Conservation (phyloP, 64 coral and sea anemone genomes). For the Hydrozoanthus tunicans region DNA sequence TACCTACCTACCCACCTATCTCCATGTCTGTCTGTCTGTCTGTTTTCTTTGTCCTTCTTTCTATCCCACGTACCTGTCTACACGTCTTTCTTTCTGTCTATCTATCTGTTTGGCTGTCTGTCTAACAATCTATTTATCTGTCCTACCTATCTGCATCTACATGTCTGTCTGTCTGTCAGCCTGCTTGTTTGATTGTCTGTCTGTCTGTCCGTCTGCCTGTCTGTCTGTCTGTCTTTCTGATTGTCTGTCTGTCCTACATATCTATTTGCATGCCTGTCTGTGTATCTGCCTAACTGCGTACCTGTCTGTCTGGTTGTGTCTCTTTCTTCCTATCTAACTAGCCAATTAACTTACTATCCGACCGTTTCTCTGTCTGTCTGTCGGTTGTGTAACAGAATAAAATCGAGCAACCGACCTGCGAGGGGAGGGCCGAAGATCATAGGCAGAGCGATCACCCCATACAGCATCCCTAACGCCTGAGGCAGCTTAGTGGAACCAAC, state of each 20-base stretch:
- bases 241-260: neutral
- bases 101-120: neutral
- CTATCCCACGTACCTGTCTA: neutral
- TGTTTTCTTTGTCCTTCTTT: neutral
- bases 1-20: too few species aligned
- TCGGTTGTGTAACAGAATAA: neutral
- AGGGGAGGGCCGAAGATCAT: conserved; percentile 85
- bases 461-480: conserved; percentile 70
- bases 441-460: conserved; percentile 69
- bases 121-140: neutral
- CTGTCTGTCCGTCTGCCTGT: neutral
- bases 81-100: neutral
- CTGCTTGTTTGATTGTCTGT: too few species aligned
- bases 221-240: too few species aligned
- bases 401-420: conserved; percentile 56
- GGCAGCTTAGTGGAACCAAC: conserved; percentile 65
- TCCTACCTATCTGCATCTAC: neutral
- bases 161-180: too few species aligned
- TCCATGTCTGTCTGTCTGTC: too few species aligned
- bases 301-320: neutral
- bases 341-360: neutral
- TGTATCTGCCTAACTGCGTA: neutral
- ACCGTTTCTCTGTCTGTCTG: neutral
- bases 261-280: neutral
- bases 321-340: neutral